Evolutionary conservation across 2,797 vertebrate genomes (phyloP).

Genomic region (Malurus splendens): DNA sequence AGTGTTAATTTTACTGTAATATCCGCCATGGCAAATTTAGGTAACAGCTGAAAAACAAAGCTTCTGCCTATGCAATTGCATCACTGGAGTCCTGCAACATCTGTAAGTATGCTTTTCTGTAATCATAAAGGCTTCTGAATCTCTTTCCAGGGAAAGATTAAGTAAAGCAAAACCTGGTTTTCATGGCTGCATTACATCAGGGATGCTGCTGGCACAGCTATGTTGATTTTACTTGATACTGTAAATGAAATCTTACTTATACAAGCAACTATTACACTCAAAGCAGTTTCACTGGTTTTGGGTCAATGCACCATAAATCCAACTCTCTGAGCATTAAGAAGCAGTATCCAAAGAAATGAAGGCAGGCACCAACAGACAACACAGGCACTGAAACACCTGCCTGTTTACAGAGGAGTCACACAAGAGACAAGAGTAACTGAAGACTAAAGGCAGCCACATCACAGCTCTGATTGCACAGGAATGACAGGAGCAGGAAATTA

Average conservation of each 20-base stretch:
- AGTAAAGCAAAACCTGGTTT: neutral
- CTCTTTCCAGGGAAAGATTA: neutral
- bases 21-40: neutral
- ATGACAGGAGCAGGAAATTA: neutral
- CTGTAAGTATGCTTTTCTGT: neutral
- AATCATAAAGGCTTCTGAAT: neutral
- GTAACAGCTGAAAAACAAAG: neutral
- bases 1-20: neutral
- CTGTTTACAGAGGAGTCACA: neutral
- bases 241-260: neutral
- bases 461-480: neutral
- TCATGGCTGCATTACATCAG: neutral
- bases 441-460: neutral
- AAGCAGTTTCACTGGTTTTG: neutral
- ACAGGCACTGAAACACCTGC: neutral
- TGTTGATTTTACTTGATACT: neutral
- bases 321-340: constrained; percentile 54
- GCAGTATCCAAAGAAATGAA: constrained; percentile 43
- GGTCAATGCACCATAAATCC: constrained; percentile 50
- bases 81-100: neutral
- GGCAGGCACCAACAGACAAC: neutral
- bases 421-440: neutral
- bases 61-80: neutral
- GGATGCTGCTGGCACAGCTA: neutral
- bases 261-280: neutral